Evolutionary conservation across 2,113 vertebrate genomes (phyloP), one percentile per base, ranked within the genome.

Genomic region (Oreocharis arfaki): DNA sequence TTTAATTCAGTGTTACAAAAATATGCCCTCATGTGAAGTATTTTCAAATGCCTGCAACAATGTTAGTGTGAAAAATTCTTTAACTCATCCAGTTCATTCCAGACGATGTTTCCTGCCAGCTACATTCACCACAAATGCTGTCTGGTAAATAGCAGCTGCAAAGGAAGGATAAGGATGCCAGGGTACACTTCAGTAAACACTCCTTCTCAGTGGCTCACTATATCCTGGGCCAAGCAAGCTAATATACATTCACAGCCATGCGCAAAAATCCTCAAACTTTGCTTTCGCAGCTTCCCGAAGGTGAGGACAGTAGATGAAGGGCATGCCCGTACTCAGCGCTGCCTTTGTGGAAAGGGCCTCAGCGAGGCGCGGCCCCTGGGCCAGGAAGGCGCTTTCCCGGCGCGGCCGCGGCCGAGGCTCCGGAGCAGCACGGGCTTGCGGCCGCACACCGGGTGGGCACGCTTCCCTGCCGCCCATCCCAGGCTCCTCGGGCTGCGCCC

Each of bases 61-160:
- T 9, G 76, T 71, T 65, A 81, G 93, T 91, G 97, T 93, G 95
- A 92, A 93, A 52, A 97, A 96, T 88, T 97, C 93, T 95, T 92
- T 83, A 96, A 90, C 91, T 96, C 93, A 81, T 96, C 95, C 95
- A 94, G 92, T 44, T 93, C 57, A 69, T 95, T 97, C 96, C 84
- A 94, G 84, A 94, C 71, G 61, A 83, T 80, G 49, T 69, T 83
- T 91, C 85, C 94, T 97, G 94, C 98, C 94, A 97, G 94, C 94
- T 95, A 96, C 95, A 96, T 97, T 98, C 97, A 97, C 97, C 96
- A 97, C 71, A 97, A 97, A 96, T 73, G 90, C 93, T 93, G 96
- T 95, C 96, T 97, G 95, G 96, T 97, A 98, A 98, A 98, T 97
- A 71, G 96, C 98, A 98, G 98, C 98, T 99, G 98, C 98, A 96